Evolutionary conservation across 2,888 invertebrate genomes (phyloP).

Genomic region (Ashinkailepas kermadecensis): DNA sequence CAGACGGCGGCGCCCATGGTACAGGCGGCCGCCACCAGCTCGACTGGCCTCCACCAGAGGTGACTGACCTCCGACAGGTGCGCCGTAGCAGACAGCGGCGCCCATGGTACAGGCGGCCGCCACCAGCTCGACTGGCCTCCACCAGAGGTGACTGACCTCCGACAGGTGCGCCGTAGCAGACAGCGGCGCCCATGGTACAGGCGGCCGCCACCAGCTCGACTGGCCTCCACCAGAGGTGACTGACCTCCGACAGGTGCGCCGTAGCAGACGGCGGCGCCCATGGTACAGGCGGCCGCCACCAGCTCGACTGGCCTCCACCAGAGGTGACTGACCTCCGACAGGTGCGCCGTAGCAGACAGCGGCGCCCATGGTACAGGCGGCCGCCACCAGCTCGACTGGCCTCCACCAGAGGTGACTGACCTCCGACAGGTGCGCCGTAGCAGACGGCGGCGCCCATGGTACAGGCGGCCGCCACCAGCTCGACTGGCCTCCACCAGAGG

Average conservation of each 20-base stretch:
- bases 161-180: conserved; percentile 91
- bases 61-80: no score
- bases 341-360: conserved; percentile 92
- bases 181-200: conserved; percentile 89
- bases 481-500: no score
- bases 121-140: conserved; percentile 95
- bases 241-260: conserved; percentile 89
- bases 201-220: conserved; percentile 97
- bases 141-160: no score
- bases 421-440: conserved; percentile 89
- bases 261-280: conserved; percentile 89
- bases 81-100: conserved; percentile 87
- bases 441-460: conserved; percentile 92
- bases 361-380: conserved; percentile 95
- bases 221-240: no score
- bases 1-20: conserved; percentile 92
- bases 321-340: no score
- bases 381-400: conserved; percentile 96
- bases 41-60: no score
- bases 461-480: conserved; percentile 96
- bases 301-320: no score
- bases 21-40: conserved; percentile 96
- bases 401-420: no score
- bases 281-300: conserved; percentile 95
- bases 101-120: conserved; percentile 97